Percentiles rank a stretch among this genome's conserved stretches.
Conservation (phyloP, 2,797 vertebrate species). For the Sebastes minor region DNA sequence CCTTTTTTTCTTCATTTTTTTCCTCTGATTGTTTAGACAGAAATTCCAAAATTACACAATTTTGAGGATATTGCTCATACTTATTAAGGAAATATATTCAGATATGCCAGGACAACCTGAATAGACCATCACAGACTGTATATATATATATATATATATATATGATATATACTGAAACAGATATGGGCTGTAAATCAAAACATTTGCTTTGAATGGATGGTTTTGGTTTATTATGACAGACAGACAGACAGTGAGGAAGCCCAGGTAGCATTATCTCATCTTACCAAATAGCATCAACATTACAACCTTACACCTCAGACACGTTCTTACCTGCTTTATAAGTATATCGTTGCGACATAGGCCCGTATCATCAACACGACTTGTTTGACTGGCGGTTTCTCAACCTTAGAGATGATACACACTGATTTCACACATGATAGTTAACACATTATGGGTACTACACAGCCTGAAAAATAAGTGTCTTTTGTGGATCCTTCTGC, state of each 20-base stretch:
- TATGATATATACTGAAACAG: background rate
- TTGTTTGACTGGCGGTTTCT: conserved; percentile 8
- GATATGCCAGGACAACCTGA: background rate
- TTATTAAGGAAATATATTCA: background rate
- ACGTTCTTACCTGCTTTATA: conserved; percentile 48
- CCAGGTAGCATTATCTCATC: background rate
- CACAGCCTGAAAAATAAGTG: background rate
- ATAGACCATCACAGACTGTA: background rate
- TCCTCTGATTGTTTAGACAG: background rate
- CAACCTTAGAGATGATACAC: background rate
- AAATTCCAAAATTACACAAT: background rate
- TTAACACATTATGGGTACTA: background rate
- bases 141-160: background rate
- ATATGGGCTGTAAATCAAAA: background rate
- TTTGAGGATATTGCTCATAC: background rate
- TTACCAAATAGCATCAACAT: conserved; percentile 11
- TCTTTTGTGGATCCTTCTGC: background rate
- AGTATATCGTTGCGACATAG: conserved; percentile 26
- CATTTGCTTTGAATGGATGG: background rate
- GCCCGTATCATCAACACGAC: conserved; percentile 19
- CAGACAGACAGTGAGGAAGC: conserved; percentile 2
- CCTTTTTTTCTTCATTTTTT: background rate
- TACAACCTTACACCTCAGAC: conserved; percentile 26
- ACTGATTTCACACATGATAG: background rate
- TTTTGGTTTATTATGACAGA: background rate